Base-by-base conservation (phyloP, 2,113 vertebrate species). In the Carettochelys insculpta region DNA sequence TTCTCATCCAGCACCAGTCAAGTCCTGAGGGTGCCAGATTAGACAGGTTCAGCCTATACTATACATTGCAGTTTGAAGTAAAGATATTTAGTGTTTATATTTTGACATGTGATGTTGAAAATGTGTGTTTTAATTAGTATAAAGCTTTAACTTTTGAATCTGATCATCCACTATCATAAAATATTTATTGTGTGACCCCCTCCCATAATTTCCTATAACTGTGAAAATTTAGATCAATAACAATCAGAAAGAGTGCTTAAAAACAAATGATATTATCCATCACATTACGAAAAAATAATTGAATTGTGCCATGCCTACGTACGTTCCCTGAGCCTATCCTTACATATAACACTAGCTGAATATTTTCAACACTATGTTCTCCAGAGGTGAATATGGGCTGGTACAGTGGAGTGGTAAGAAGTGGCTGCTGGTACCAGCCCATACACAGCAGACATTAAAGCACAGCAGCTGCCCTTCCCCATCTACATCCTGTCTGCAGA, bases 351-450 rank as follows among this genome's bases (percentile, higher is more conserved):
- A 68, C 77, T 87, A 85, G n/a, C 82, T 81, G 68, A 43, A 22
- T 88, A 65, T 90, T 88, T 95, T 91, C 47, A 83, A 53, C 41
- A 71, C 83, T 53, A 31, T 17, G 22, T 78, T 95, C 38, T 56
- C 61, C 85, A 90, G 48, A 50, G 48, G 48, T 50, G 48, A 13
- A 50, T 12, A 14, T 50, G 48, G 48, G 48, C 48, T 50, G 48
- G 48, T 50, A 50, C 14, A 13, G n/a, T n/a, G n/a, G n/a, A n/a
- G n/a, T 50, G 48, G 14, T 50, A 50, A 50, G 14, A 50, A 50
- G 48, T 50, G 48, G 48, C 48, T 14, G 14, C 48, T 50, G 48
- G 48, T 50, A 50, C 8, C 14, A 14, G 8, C 48, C 48, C 48
- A 12, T 50, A 50, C 48, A 50, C 11, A 11, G 11, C 48, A 11